Base-by-base conservation (phyloP, 2,797 vertebrate species). In the Discoglossus pictus region DNA sequence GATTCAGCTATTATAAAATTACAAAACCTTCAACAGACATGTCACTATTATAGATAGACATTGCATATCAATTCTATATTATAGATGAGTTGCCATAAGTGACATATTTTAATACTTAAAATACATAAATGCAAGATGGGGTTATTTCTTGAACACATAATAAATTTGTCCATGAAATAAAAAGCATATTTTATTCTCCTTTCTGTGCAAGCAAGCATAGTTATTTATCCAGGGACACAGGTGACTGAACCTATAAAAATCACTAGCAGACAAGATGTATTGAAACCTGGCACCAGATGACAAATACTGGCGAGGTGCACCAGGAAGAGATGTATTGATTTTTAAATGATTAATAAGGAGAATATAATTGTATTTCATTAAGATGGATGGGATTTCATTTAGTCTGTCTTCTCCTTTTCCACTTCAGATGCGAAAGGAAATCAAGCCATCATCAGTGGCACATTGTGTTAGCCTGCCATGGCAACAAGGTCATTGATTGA, bases 311-410 rank as follows among this genome's bases (percentile, higher is more conserved):
- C 79, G 76, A 92, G 90, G 88, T 91, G 89, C 88, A 91, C 92
- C 85, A 88, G 91, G 92, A 96, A 93, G 92, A 97, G 94, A 97
- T 92, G 90, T 98, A 98, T 98, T 98, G 97, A 98, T 99, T 98
- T 97, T 94, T 96, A 94, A 98, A 98, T 99, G 96, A 98, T 98
- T 98, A 98, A 98, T 99, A 98, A 97, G 95, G 93, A 96, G 94
- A 98, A 98, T 98, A 97, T 98, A 98, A 99, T 98, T 97, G 94
- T 96, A 94, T 99, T 98, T 99, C 97, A 98, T 99, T 98, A 98
- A 98, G 97, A 99, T 98, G 94, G 95, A 99, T 98, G 95, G 92
- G 92, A 92, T 97, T 98, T 98, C 94, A 98, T 98, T 98, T 96
- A 93, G 92, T 92, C 90, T 93, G 92, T 97, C 94, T 95, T 93